Evolutionary conservation across 1,140 invertebrate species (phyloP), one percentile per base, ranked within the genome.

Genomic region (Papilio helenus): DNA sequence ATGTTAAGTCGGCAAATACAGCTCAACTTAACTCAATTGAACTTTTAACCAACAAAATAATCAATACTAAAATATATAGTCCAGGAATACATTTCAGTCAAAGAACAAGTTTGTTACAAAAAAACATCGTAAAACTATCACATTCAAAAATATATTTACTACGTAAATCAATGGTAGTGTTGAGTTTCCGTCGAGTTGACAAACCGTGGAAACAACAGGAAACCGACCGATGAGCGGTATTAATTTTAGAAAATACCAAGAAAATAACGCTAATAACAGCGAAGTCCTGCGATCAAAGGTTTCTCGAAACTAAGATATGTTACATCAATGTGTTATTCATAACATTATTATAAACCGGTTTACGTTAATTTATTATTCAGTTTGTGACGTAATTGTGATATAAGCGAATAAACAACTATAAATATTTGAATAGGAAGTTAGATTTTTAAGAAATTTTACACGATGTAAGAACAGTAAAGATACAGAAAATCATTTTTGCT

Each of bases 231-330:
- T 58, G 71, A 76, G 44, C 76, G 68, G 61, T 44, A 65, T 72
- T 79, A 78, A 79, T 72, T 79, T 79, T 76, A 79, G 76, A 79
- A 77, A 78, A 71, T 76, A 44, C 65, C 71, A 72, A 80, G 61
- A 46, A 49, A 51, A 72, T 80, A 74, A 73, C 73, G 78, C 71
- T 68, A 82, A 82, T 79, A 82, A 82, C 58, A 79, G 51, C 14
- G 58, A 76, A 80, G 79, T 83, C 79, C 81, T 71, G 73, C 58
- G 49, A 79, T 83, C 80, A 81, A 84, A 79, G 74, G 72, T 81
- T 82, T 85, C 81, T 76, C 74, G 73, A 73, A 82, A 85, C 42
- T 51, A 71, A 58, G 42, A 78, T 77, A 72, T 34, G 46, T 71
- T 72, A 34, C 49, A 18, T 65, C 14, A 44, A 49, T 46, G 29